Evolutionary conservation across 2,888 invertebrate species (phyloP).

Genomic region (Torymus auratus): DNA sequence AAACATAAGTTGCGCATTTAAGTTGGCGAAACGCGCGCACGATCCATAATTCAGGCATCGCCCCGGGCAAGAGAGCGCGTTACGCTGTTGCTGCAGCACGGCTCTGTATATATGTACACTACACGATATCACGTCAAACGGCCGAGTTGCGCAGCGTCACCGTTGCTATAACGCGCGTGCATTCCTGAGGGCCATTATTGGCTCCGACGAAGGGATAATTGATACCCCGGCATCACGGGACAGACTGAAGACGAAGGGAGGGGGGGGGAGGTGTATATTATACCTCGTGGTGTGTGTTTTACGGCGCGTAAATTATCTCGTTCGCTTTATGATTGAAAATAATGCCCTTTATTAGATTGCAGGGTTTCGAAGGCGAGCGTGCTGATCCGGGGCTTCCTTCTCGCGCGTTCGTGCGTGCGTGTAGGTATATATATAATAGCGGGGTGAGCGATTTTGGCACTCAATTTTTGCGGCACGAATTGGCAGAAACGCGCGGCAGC

Average conservation of each 20-base stretch:
- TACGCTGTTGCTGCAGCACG: background rate
- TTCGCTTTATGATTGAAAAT: constrained; percentile 45
- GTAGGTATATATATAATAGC: no score
- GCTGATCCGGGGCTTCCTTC: no score
- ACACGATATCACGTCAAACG: no score
- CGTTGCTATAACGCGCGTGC: no score
- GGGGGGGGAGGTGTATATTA: background rate
- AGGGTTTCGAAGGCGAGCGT: background rate
- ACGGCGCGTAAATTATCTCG: constrained; percentile 55
- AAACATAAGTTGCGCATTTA: background rate
- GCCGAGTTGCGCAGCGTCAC: no score
- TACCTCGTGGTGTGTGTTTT: constrained; percentile 27
- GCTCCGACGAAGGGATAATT: constrained; percentile 54
- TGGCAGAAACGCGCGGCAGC: no score
- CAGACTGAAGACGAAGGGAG: constrained; percentile 9
- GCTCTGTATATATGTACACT: no score
- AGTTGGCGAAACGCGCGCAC: background rate
- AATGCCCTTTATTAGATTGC: constrained; percentile 30
- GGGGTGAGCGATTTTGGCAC: no score
- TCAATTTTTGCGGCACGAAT: no score
- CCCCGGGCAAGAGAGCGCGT: background rate
- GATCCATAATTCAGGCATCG: background rate
- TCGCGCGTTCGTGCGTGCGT: no score
- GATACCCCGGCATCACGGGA: constrained; percentile 28
- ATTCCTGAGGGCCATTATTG: background rate